Evolutionary conservation across 92 coral and sea anemone species (phyloP).

Genomic region (Virgularia gustaviana): DNA sequence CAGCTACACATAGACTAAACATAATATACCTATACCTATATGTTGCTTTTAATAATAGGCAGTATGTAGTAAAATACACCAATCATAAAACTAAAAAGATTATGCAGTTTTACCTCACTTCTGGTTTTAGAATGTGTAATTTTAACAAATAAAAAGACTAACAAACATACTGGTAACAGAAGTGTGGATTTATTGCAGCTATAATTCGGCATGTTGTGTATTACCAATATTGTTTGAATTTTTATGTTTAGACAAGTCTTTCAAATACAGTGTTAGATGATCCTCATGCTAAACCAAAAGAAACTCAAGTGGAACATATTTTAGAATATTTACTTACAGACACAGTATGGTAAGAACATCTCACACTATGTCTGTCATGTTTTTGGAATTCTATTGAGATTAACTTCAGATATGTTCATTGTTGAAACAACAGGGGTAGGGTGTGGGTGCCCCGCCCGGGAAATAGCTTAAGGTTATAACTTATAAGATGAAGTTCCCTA

Average conservation of each 20-base stretch:
- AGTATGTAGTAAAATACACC: too few species aligned
- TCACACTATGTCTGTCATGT: too few species aligned
- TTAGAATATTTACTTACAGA: conserved; percentile 81
- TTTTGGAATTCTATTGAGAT: too few species aligned
- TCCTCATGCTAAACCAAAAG: conserved; percentile 62
- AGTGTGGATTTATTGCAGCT: background rate
- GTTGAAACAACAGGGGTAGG: background rate
- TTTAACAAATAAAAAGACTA: too few species aligned
- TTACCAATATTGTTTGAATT: background rate
- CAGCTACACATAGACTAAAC: too few species aligned
- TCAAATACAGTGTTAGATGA: conserved; percentile 88
- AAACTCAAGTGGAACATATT: conserved; percentile 55
- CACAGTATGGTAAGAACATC: conserved; percentile 81
- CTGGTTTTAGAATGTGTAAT: too few species aligned
- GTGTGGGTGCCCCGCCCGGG: background rate
- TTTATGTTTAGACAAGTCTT: conserved; percentile 66
- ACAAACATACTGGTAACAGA: too few species aligned
- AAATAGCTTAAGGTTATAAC: background rate
- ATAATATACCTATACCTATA: too few species aligned
- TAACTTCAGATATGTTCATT: background rate
- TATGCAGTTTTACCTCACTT: too few species aligned
- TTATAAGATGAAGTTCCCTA: too few species aligned
- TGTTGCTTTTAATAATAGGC: too few species aligned
- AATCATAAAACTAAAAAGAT: too few species aligned
- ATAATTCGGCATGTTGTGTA: background rate